phyloP scores from a whole-genome alignment of 2,797 vertebrate genomes.

The Cottoperca gobio region DNA sequence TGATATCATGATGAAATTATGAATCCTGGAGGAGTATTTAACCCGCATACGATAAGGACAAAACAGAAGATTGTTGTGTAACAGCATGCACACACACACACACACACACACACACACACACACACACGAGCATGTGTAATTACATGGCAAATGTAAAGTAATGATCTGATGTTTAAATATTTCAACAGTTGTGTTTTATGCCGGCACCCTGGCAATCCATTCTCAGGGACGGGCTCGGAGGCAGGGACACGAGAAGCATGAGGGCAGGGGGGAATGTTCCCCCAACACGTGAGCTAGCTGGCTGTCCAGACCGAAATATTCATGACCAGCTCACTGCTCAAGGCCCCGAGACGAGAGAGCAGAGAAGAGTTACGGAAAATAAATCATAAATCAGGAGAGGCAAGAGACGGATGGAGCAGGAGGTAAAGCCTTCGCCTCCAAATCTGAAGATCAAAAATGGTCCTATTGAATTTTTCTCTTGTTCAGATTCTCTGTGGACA shows the following conservation, averaged over 20 bases:
- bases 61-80: conserved; percentile 52
- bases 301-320: conserved; percentile 62
- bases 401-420: conserved; percentile 31
- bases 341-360: conserved; percentile 40
- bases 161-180: conserved; percentile 82
- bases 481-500: background rate
- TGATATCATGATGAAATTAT: background rate
- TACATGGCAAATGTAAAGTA: conserved; percentile 66
- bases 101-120: conserved; percentile 20
- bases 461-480: background rate
- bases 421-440: background rate
- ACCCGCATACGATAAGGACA: background rate
- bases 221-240: conserved; percentile 58
- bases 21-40: background rate
- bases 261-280: conserved; percentile 33
- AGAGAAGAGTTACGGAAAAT: conserved; percentile 31
- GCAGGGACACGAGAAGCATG: conserved; percentile 59
- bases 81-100: conserved; percentile 23
- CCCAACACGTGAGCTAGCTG: conserved; percentile 71
- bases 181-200: conserved; percentile 73
- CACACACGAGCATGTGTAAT: conserved; percentile 72
- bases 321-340: conserved; percentile 60
- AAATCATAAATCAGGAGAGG: conserved; percentile 42
- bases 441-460: conserved; percentile 15
- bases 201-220: conserved; percentile 62